phyloP scores from a whole-genome alignment of 1,140 invertebrate species.

The Drosophila arawakana region DNA sequence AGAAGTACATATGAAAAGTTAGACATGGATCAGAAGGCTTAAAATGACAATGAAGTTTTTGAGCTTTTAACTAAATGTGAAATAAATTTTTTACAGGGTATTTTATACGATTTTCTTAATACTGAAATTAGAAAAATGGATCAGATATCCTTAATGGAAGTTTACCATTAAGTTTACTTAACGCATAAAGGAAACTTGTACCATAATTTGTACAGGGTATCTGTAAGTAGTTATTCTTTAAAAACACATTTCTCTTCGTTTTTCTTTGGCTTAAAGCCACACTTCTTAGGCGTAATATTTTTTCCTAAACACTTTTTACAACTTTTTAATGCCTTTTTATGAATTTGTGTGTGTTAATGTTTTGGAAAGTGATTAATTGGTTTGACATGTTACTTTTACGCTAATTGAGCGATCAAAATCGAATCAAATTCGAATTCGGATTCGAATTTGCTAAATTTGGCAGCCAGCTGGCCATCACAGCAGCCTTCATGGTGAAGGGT shows the following conservation, averaged over 20 bases:
- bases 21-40: no score
- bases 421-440: conserved; percentile 48
- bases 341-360: conserved; percentile 37
- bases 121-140: no score
- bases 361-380: conserved; percentile 80
- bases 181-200: no score
- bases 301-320: no score
- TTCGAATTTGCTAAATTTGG: conserved; percentile 52
- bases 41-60: background rate
- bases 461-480: conserved; percentile 51
- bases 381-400: conserved; percentile 83
- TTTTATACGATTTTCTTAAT: no score
- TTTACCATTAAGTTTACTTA: no score
- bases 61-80: background rate
- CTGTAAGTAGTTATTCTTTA: background rate
- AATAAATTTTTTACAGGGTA: no score
- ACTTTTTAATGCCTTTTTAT: background rate
- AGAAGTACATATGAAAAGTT: background rate
- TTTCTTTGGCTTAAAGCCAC: conserved; percentile 5
- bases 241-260: background rate
- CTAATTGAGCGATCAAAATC: conserved; percentile 83
- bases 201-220: no score
- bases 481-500: conserved; percentile 75
- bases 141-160: no score
- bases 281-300: conserved; percentile 25